These are phyloP conservation scores for Linurgus olivaceus DNA, from an alignment of 2,797 vertebrate species.

Conservation along the genomic window DNA sequence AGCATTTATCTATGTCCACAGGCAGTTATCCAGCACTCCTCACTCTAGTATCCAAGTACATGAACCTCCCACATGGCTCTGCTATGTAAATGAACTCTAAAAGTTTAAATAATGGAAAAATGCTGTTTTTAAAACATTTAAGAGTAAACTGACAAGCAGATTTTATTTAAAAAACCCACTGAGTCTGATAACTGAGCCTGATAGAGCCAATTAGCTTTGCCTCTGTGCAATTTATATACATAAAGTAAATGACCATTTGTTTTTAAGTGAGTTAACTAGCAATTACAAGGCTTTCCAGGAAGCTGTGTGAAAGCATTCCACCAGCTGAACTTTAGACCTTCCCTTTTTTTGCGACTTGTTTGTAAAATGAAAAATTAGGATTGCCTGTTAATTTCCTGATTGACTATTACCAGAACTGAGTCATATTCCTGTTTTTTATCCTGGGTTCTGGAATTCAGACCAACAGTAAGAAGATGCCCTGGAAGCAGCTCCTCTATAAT, in stretches of 20 bases:
- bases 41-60: background rate
- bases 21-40: background rate
- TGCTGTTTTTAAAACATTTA: slow-evolving; percentile 29
- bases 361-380: slow-evolving; percentile 34
- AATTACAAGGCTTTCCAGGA: slow-evolving; percentile 55
- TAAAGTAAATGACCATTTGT: slow-evolving; percentile 49
- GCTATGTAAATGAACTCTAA: slow-evolving; percentile 45
- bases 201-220: slow-evolving; percentile 26
- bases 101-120: slow-evolving; percentile 54
- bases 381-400: background rate
- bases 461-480: slow-evolving; percentile 28
- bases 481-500: background rate
- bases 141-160: slow-evolving; percentile 27
- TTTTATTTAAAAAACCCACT: background rate
- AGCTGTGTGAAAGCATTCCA: slow-evolving; percentile 35
- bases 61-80: slow-evolving; percentile 21
- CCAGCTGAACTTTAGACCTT: slow-evolving; percentile 50
- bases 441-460: background rate
- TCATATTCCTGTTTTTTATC: background rate
- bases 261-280: slow-evolving; percentile 33
- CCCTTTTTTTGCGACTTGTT: slow-evolving; percentile 18
- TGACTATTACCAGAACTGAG: slow-evolving; percentile 38
- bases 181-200: background rate
- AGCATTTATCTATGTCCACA: background rate
- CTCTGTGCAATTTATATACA: slow-evolving; percentile 19